Evolutionary conservation across 2,888 invertebrate species (phyloP), one percentile per base, ranked within the genome.

Genomic region (Megamerina dolium): DNA sequence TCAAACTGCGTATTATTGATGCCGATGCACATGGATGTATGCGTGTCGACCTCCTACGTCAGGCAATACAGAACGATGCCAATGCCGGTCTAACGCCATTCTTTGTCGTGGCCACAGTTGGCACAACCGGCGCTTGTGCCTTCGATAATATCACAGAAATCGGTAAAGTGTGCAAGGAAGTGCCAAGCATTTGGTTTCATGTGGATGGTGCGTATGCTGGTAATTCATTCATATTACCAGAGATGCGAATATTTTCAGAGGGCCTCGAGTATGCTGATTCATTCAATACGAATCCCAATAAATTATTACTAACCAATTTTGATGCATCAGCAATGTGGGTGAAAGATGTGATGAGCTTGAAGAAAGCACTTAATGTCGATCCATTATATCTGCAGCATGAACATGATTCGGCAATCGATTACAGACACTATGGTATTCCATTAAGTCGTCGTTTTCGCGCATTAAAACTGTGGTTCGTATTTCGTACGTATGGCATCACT

Each of bases 121-220:
- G 92, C 1, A 87, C 90, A 2, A 91, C 91, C 0, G 82, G 85
- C 0, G 83, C 83, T 45, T 87, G 87, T 61, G 83, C 89, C 0
- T 90, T 90, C 64, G 91, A 92, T 67, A 83, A 85, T 55, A 73
- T 92, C 9, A 73, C 76, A 1, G 88, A 88, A 70, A 79, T 92
- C 41, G 83, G 90, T 2, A 82, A 83, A 14, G 77, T 89, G 3
- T 81, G 83, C 53, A 75, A 74, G 43, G 71, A 63, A 37, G 55
- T 66, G 12, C 76, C 80, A 0, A 74, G 75, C 39, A 75, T 85
- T n/a, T 92, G 91, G 90, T 74, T 91, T 19, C 91, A 91, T 66
- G 86, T 89, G 3, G 90, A 91, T 66, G 89, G 83, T 1, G 90
- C 90, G 1, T 92, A 91, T 63, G 90, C 87, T 2, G 92, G 92